Base-by-base conservation (phyloP, 2,888 invertebrate species). In the Drosophila mimica region DNA sequence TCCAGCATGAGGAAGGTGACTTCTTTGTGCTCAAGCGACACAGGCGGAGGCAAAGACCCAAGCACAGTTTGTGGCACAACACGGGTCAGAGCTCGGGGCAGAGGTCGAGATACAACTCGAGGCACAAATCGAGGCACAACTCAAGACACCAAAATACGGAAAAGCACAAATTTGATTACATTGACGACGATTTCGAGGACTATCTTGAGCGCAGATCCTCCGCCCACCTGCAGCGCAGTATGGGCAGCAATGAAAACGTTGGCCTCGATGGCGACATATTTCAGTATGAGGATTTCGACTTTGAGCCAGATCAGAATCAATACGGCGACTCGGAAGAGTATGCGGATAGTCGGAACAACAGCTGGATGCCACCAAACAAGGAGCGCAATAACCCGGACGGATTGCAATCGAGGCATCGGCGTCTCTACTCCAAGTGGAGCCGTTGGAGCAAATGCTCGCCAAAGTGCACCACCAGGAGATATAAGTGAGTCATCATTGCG, bases 361-460 rank as follows among this genome's bases (percentile, higher is more conserved):
- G 82, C 36, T 66, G 57, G 60, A 11, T 73, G 20, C 49, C 74
- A 20, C 66, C 83, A 0, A 72, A 81, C 0, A 91, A 90, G 72
- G 93, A 92, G 63, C 91, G 89, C 33, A 90, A 92, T 4, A 92
- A 91, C 3, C 85, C 91, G n/a, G 92, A 93, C 15, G 83, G 89
- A 17, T 48, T 88, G 25, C 80, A 79, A 48, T 83, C 91, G 8
- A 82, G 89, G 1, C 91, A 92, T 65, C 72, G 91, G 9, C 82
- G 94, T 34, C 94, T 96, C 17, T 97, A 96, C 89, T 95, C 96
- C 1, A 95, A 95, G 80, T 98, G 98, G 98, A 96, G 96, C 46
- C 94, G 95, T 36, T 98, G 98, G 98, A 96, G 96, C 1, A 93
- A 95, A 15, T 98, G 98, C 91, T 96, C 96, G 0, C 94, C 95